A percentile compares a stretch with the other conserved stretches of the same genome.
Conservation (phyloP, 2,797 vertebrate genomes). For the Euphonia xanthogaster region DNA sequence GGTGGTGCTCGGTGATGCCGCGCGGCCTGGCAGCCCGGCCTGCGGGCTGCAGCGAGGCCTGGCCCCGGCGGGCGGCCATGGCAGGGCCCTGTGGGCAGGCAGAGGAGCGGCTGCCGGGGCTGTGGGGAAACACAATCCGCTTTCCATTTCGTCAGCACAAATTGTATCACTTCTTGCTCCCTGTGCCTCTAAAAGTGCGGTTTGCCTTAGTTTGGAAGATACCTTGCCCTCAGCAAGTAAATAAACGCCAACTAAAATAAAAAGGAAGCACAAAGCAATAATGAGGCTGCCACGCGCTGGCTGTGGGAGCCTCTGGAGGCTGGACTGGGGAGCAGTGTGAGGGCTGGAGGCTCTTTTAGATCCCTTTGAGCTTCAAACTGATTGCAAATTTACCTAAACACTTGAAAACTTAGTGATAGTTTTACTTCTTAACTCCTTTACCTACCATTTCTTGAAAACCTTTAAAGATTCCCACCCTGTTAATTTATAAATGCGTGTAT, state of each 20-base stretch:
- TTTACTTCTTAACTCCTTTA: not conserved
- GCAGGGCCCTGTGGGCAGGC: not conserved
- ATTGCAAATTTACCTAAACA: not conserved
- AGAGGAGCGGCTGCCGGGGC: not conserved
- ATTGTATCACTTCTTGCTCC: not conserved
- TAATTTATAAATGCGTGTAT: not conserved
- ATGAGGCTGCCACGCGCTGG: not conserved
- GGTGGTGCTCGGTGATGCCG: not conserved
- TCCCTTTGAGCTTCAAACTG: not conserved
- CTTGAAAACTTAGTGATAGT: not conserved
- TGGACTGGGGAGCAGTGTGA: not conserved
- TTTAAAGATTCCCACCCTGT: not conserved
- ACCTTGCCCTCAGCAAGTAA: conserved; percentile 57
- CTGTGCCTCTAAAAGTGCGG: not conserved
- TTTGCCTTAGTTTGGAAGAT: conserved; percentile 39
- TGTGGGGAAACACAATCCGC: not conserved
- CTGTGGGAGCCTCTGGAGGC: not conserved
- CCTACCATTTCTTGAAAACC: not conserved
- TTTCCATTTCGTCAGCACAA: conserved; percentile 49
- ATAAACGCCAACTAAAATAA: conserved; percentile 59
- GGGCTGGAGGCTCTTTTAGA: not conserved
- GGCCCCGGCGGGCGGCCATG: not conserved
- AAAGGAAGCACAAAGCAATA: conserved; percentile 23
- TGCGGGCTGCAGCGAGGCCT: not conserved
- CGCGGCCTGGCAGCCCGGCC: not conserved